phyloP scores from a whole-genome alignment of 2,113 vertebrate genomes.

The Phrynosoma blainvillii region DNA sequence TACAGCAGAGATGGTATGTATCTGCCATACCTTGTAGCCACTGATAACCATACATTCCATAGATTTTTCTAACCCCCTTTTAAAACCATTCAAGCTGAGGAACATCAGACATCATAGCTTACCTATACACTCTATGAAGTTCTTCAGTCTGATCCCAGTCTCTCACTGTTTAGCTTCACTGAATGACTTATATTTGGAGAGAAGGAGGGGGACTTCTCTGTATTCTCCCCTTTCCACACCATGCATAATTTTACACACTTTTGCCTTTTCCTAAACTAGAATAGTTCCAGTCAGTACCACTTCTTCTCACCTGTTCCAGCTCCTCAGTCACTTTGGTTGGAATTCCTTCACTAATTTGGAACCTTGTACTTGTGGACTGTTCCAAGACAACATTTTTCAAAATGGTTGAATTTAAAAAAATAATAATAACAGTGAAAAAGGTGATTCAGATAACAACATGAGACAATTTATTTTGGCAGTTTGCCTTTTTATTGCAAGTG shows the following conservation, averaged over 20 bases:
- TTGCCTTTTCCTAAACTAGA: not conserved
- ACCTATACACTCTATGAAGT: not conserved
- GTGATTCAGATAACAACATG: not conserved
- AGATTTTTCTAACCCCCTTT: not conserved
- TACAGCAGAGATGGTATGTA: not conserved
- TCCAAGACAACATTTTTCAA: not conserved
- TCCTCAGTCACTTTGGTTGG: not conserved
- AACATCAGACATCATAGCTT: not conserved
- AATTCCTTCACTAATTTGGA: too few relatives aligned
- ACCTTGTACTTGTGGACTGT: not conserved
- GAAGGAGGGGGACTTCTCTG: not conserved
- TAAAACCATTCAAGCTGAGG: not conserved
- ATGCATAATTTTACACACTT: not conserved
- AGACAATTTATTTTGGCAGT: slow-evolving; percentile 56
- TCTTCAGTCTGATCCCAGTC: not conserved
- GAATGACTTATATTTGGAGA: not conserved
- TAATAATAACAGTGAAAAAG: not conserved
- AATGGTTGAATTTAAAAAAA: not conserved
- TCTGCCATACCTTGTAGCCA: not conserved
- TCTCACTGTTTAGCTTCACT: not conserved
- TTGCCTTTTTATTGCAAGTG: slow-evolving; percentile 72
- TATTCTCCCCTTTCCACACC: not conserved
- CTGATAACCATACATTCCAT: not conserved
- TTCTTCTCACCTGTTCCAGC: not conserved
- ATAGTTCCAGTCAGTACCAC: not conserved